Percentiles rank a stretch among this genome's conserved stretches.
These are phyloP conservation scores for Venustoraphidia nigricollis DNA, from an alignment of 2,888 invertebrate species.

Conservation along the genomic window DNA sequence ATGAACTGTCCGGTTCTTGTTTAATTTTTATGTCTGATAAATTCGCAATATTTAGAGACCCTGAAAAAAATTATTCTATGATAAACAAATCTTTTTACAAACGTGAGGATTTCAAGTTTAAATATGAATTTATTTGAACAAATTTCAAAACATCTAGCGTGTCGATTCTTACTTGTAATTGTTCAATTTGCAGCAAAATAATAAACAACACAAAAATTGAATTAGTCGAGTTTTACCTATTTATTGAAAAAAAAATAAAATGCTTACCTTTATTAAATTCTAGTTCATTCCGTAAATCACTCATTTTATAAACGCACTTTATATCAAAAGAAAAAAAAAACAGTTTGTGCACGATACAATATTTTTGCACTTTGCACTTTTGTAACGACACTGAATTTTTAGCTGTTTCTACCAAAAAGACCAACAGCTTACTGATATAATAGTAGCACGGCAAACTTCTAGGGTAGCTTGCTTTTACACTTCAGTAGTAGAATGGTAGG, in stretches of 20 bases:
- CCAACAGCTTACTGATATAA: neutral
- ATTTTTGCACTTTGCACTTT: no score
- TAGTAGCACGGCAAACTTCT: neutral
- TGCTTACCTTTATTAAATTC: no score
- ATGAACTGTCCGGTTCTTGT: slow-evolving; percentile 27
- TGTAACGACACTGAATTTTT: neutral
- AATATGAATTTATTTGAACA: neutral
- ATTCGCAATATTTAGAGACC: no score
- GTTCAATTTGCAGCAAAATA: neutral
- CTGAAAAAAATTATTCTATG: no score
- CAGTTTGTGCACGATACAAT: no score
- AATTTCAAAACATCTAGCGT: neutral
- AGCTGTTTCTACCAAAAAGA: neutral
- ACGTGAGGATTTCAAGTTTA: neutral
- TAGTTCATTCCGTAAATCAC: no score
- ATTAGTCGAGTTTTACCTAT: no score
- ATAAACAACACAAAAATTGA: no score
- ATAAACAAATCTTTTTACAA: neutral
- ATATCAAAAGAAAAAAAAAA: no score
- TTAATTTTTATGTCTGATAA: slow-evolving; percentile 16
- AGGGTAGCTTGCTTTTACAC: neutral
- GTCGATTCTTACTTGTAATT: neutral
- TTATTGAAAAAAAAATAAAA: no score
- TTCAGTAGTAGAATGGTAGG: neutral
- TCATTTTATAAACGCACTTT: no score